phyloP scores from a whole-genome alignment of 2,888 invertebrate species.

The Linnaemya vulpina region DNA sequence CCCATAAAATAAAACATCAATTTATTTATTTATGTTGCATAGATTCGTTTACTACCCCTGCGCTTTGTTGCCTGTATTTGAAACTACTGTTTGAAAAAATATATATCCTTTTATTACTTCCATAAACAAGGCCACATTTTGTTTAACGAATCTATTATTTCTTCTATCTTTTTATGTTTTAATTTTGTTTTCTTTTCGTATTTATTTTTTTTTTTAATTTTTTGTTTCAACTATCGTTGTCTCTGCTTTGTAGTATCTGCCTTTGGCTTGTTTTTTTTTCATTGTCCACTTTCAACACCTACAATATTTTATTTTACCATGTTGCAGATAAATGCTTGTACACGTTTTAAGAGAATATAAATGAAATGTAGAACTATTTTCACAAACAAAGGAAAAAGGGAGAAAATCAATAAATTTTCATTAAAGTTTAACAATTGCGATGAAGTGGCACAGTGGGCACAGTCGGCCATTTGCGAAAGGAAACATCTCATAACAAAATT shows the following conservation, averaged over 20 bases:
- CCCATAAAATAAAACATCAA: too few relatives aligned
- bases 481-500: not conserved
- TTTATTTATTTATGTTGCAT: not conserved
- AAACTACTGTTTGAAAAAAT: not conserved
- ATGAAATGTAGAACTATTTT: constrained; percentile 27
- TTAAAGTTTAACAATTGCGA: constrained; percentile 1
- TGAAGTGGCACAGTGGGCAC: not conserved
- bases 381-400: not conserved
- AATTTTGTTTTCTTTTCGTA: too few relatives aligned
- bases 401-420: constrained; percentile 45
- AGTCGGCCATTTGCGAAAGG: not conserved
- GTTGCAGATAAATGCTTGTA: constrained; percentile 20
- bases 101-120: constrained; percentile 10
- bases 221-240: constrained; percentile 31
- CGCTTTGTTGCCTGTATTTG: not conserved
- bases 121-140: constrained; percentile 7
- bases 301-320: constrained; percentile 22
- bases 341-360: constrained; percentile 14
- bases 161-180: not conserved
- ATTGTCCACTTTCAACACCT: constrained; percentile 22
- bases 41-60: not conserved
- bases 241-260: too few relatives aligned
- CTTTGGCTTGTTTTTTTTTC: not conserved
- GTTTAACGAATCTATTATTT: constrained; percentile 4
- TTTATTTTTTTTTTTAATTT: too few relatives aligned